Conservation (phyloP, 1,140 invertebrate genomes). For the Bombus picipes region DNA sequence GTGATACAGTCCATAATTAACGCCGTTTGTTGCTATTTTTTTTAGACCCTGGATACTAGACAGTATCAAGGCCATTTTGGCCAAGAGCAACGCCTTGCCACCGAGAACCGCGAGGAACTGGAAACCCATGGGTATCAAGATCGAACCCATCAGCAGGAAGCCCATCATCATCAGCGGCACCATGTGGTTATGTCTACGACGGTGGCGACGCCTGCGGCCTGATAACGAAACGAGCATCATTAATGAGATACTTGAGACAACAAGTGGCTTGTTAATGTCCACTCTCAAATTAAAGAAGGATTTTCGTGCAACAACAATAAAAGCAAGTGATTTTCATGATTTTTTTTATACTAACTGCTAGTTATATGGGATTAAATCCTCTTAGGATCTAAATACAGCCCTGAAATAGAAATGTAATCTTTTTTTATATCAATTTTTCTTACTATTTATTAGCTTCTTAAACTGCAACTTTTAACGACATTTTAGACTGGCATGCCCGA, state of each 20-base stretch:
- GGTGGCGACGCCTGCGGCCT: slow-evolving; percentile 83
- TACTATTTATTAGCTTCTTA: too few species aligned
- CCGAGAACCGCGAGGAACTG: slow-evolving; percentile 90
- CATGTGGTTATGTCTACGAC: slow-evolving; percentile 84
- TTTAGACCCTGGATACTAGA: slow-evolving; percentile 90
- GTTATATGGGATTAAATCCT: too few species aligned
- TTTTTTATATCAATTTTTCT: too few species aligned
- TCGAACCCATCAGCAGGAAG: slow-evolving; percentile 87
- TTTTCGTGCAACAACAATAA: too few species aligned
- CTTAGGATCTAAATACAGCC: too few species aligned
- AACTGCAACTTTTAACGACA: too few species aligned
- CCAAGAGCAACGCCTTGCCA: slow-evolving; percentile 88
- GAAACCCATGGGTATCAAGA: slow-evolving; percentile 89
- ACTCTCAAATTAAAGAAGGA: too few species aligned
- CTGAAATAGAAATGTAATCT: too few species aligned
- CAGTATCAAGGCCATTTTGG: slow-evolving; percentile 90
- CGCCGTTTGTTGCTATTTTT: slow-evolving; percentile 81
- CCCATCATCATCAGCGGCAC: slow-evolving; percentile 89
- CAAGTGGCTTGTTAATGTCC: not conserved
- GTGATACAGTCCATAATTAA: slow-evolving; percentile 81
- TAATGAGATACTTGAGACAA: not conserved
- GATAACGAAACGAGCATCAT: slow-evolving; percentile 1
- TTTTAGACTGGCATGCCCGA: too few species aligned
- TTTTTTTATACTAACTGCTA: too few species aligned
- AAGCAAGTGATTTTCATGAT: too few species aligned